These are phyloP conservation scores for Crax fasciolata DNA, from an alignment of 2,797 vertebrate species.

Conservation along the genomic window DNA sequence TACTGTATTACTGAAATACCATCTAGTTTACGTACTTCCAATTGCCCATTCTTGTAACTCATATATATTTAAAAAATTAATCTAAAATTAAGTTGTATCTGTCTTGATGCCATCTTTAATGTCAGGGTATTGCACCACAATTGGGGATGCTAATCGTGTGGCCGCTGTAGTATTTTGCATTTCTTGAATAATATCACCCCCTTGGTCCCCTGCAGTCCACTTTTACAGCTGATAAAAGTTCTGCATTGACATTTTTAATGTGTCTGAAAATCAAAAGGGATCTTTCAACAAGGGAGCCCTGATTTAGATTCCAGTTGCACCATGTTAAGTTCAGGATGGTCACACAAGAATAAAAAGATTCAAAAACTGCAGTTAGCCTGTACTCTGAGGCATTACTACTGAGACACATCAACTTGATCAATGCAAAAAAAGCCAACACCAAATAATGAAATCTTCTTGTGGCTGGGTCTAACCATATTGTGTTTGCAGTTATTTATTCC, in stretches of 20 bases:
- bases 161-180: not conserved
- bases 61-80: not conserved
- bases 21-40: not conserved
- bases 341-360: not conserved
- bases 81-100: not conserved
- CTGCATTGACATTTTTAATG: not conserved
- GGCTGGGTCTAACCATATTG: rapidly evolving
- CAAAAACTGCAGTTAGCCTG: not conserved
- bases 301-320: not conserved
- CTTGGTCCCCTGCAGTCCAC: not conserved
- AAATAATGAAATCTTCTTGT: not conserved
- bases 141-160: not conserved
- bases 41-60: not conserved
- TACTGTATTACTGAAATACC: not conserved
- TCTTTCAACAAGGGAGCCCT: not conserved
- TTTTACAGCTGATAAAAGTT: not conserved
- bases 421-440: not conserved
- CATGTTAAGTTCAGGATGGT: rapidly evolving
- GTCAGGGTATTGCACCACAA: not conserved
- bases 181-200: not conserved
- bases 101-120: not conserved
- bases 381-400: not conserved
- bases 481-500: not conserved
- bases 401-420: not conserved
- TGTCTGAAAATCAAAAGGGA: not conserved